Percentiles rank a stretch among this genome's conserved stretches.
Evolutionary conservation across 2,797 vertebrate species (phyloP).

Genomic region (Anguilla obscura): DNA sequence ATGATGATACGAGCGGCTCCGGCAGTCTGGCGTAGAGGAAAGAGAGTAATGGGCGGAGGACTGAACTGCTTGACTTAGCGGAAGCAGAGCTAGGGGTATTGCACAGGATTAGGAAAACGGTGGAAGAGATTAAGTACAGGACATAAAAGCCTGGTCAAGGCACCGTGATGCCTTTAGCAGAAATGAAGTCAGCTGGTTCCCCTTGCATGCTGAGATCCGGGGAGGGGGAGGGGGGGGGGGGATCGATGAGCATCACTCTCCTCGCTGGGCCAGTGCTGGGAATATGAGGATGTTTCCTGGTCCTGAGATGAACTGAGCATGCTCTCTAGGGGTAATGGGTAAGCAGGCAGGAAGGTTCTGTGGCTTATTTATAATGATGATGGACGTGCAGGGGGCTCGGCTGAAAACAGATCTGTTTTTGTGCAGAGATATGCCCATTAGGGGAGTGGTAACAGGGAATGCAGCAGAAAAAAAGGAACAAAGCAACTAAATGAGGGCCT

Average conservation of each 20-base stretch:
- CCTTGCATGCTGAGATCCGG: neutral
- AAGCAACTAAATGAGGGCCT: neutral
- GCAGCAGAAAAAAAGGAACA: neutral
- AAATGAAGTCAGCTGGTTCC: neutral
- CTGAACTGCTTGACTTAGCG: neutral
- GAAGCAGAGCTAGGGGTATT: conserved; percentile 3
- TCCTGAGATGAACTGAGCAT: neutral
- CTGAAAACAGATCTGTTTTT: conserved; percentile 5
- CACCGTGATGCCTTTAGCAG: neutral
- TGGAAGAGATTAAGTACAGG: neutral
- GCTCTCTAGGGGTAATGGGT: neutral
- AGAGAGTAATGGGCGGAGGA: neutral
- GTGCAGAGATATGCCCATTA: neutral
- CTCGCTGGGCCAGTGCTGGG: conserved; percentile 4
- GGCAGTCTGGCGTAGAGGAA: neutral
- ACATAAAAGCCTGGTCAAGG: neutral
- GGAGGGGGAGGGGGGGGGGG: neutral
- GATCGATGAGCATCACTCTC: conserved; percentile 16
- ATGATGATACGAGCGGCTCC: neutral
- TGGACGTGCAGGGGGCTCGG: neutral
- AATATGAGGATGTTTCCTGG: conserved; percentile 10
- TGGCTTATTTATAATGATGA: conserved; percentile 2
- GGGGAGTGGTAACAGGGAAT: neutral
- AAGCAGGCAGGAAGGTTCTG: neutral
- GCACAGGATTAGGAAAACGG: neutral